phyloP scores from a whole-genome alignment of 2,888 invertebrate species.

The Melipona beecheii region DNA sequence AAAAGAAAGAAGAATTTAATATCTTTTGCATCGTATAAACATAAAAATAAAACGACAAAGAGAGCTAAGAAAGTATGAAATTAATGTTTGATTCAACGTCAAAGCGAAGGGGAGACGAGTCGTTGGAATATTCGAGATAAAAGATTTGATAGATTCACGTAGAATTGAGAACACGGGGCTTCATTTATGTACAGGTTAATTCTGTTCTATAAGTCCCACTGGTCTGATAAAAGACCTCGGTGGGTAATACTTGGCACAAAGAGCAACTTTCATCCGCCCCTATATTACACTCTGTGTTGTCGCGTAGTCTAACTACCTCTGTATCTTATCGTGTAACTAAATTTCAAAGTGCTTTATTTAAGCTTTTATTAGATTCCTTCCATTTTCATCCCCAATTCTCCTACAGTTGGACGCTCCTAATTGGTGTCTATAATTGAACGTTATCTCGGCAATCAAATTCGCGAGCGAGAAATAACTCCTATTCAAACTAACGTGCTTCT shows the following conservation, averaged over 20 bases:
- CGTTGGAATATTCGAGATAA: background rate
- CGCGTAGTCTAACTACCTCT: background rate
- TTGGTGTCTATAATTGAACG: too few species aligned
- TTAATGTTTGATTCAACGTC: background rate
- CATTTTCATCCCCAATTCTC: too few species aligned
- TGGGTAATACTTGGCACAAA: background rate
- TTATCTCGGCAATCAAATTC: too few species aligned
- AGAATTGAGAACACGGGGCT: background rate
- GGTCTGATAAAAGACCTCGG: background rate
- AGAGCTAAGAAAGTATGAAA: background rate
- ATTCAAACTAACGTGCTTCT: too few species aligned
- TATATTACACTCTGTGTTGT: background rate
- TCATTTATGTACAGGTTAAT: background rate
- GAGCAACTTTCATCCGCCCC: background rate
- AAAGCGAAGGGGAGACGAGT: too few species aligned
- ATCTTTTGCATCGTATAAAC: background rate
- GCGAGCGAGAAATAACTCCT: too few species aligned
- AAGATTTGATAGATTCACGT: background rate
- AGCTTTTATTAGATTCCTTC: too few species aligned
- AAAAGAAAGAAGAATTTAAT: background rate
- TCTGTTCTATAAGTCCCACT: background rate
- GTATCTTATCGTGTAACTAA: background rate
- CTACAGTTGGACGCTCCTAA: too few species aligned
- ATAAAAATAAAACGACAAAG: background rate
- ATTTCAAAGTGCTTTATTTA: background rate